Base-by-base conservation (phyloP, 2,797 vertebrate genomes). In the Coregonus sp. region DNA sequence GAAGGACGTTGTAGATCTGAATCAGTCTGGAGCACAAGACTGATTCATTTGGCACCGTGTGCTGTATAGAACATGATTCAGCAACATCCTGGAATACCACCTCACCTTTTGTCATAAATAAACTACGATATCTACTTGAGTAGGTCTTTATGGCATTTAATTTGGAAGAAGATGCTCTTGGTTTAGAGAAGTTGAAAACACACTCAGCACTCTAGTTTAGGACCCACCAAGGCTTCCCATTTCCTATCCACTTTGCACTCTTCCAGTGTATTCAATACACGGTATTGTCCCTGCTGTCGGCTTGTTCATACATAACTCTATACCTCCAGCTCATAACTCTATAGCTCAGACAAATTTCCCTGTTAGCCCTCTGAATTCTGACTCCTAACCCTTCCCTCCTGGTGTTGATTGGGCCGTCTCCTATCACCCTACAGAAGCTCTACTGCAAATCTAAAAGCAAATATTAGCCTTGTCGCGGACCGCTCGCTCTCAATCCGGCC, bases 371-470 rank as follows among this genome's bases (percentile, higher is more conserved):
- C 76, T 74, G 74, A 80, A 86, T 82, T 67, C 86, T 12, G 3
- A 47, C 40, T 47, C 40, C 40, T 87, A 85, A 88, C 84, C 77
- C 80, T 2, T 35, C 78, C 81, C 81, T 76, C 80, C 2, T 50
- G 31, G 80, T 81, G 59, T 51, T 91, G 90, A 92, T 90, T 89
- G 87, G 91, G 92, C 85, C 81, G 84, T 84, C 87, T 84, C 81
- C 79, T 76, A 81, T 88, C 85, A 86, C 74, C 75, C 73, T 78
- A 75, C 83, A 5, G 33, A 86, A 86, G 88, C 85, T 90, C 89
- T 90, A 88, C 87, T 93, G 87, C 85, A 89, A 87, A 88, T 87
- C 81, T 89, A 84, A 91, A 90, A 90, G 87, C 87, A 92, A 91
- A 91, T 88, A 92, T 90, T 87, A 89, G 83, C 78, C 78, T 12